Evolutionary conservation across 2,797 vertebrate genomes (phyloP), one percentile per base, ranked within the genome.

Genomic region (Acanthiza pusilla): DNA sequence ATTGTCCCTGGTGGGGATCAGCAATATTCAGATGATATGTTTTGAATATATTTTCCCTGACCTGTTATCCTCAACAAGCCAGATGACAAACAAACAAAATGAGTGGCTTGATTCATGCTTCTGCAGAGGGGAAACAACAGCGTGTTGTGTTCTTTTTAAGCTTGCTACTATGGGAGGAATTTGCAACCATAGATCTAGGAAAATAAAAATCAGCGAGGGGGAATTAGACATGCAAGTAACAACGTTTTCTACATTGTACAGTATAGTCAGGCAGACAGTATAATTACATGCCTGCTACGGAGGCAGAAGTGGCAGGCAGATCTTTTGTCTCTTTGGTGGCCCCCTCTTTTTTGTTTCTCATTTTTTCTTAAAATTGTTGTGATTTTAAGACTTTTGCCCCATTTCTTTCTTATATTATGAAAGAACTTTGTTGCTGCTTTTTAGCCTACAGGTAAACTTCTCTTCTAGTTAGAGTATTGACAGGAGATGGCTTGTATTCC

Each of bases 401-500:
- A 89, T 96, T 93, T 95, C 93, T 96, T 96, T 97, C 93, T 96
- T 94, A 94, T 60, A 83, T 91, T 85, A 82, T 21, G 94, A 98
- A 98, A 97, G 91, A 97, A 96, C 60, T 85, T 95, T 85, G 47
- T 88, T 94, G 96, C 89, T 96, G 92, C 91, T 96, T 89, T 85
- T 93, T 65, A 95, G 94, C 98, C 98, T 98, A 99, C 99, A 99
- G 99, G 97, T 99, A 99, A 94, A 99, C 99, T 98, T 99, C 99
- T 97, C 99, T 99, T 97, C 99, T 98, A 93, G 99, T 99, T 97
- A 99, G 98, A 91, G 99, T 99, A 90, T 98, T 99, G 95, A 99
- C 99, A 94, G 99, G 98, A 66, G 99, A 98, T 97, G 99, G 99
- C 98, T 99, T 99, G 98, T 99, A 99, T 97, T 99, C 99, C 97